Conservation (phyloP, 2,888 invertebrate genomes). For the Parasteatoda lunata region DNA sequence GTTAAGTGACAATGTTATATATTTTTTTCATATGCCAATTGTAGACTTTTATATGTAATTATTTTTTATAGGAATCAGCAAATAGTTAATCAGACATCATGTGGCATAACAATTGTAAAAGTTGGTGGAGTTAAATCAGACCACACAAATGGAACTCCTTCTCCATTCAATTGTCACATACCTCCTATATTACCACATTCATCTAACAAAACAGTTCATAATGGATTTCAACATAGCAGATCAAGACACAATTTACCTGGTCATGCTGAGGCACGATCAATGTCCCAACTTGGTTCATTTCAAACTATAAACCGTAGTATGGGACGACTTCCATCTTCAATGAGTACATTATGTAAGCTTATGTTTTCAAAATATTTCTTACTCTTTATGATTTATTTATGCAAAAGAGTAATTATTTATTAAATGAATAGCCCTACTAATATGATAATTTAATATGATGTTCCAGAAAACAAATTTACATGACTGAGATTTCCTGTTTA, state of each 20-base stretch:
- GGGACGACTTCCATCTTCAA: constrained; percentile 78
- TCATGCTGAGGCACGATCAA: constrained; percentile 63
- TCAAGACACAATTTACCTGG: constrained; percentile 60
- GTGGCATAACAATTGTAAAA: constrained; percentile 87
- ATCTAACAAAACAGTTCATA: constrained; percentile 22
- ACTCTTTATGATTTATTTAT: no score
- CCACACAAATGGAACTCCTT: constrained; percentile 27
- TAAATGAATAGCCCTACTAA: no score
- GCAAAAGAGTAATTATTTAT: no score
- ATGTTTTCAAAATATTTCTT: constrained; percentile 7
- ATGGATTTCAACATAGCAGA: constrained; percentile 53
- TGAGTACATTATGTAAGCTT: constrained; percentile 56
- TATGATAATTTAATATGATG: no score
- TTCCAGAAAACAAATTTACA: no score
- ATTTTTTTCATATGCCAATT: no score
- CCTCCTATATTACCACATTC: constrained; percentile 31
- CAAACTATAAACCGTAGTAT: constrained; percentile 79
- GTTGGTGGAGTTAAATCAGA: constrained; percentile 78
- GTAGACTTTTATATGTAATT: neutral
- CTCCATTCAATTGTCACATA: constrained; percentile 16
- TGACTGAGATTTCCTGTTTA: no score
- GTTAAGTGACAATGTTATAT: no score
- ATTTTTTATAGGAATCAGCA: constrained; percentile 62
- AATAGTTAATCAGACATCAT: constrained; percentile 82
- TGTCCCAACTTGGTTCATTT: constrained; percentile 69